Evolutionary conservation across 2,113 vertebrate genomes (phyloP).

Genomic region (Corythaixoides concolor): DNA sequence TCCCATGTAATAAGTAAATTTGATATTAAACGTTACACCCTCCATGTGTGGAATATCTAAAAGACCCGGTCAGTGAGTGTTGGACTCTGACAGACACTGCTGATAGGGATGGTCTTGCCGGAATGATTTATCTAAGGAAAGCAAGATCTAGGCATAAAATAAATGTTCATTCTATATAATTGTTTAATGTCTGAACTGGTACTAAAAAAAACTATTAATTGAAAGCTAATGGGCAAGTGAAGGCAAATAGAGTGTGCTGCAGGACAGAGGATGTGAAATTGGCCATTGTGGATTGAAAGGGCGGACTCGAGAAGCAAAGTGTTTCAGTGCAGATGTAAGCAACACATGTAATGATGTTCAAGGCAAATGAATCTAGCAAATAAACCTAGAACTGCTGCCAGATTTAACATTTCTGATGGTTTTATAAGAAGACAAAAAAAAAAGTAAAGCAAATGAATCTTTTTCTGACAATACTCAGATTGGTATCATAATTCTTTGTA

Average conservation of each 20-base stretch:
- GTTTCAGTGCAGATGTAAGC: not conserved
- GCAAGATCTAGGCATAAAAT: not conserved
- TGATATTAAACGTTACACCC: not conserved
- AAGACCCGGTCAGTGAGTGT: not conserved
- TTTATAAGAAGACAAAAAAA: not conserved
- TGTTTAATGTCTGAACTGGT: not conserved
- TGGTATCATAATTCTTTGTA: not conserved
- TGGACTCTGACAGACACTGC: not conserved
- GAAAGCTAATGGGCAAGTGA: not conserved
- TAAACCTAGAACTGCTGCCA: not conserved
- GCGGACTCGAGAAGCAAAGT: not conserved
- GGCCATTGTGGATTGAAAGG: not conserved
- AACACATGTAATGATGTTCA: not conserved
- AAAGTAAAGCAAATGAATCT: fast-evolving
- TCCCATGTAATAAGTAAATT: fast-evolving
- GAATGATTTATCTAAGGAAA: not conserved
- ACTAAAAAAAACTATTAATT: not conserved
- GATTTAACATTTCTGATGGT: not conserved
- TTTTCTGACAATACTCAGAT: not conserved
- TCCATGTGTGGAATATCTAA: not conserved
- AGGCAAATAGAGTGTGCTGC: not conserved
- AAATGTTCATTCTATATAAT: not conserved
- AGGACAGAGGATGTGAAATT: not conserved
- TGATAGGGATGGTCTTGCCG: not conserved
- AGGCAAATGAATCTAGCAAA: not conserved